Evolutionary conservation across 2,888 invertebrate species (phyloP), one percentile per base, ranked within the genome.

Genomic region (Lasius fuliginosus): DNA sequence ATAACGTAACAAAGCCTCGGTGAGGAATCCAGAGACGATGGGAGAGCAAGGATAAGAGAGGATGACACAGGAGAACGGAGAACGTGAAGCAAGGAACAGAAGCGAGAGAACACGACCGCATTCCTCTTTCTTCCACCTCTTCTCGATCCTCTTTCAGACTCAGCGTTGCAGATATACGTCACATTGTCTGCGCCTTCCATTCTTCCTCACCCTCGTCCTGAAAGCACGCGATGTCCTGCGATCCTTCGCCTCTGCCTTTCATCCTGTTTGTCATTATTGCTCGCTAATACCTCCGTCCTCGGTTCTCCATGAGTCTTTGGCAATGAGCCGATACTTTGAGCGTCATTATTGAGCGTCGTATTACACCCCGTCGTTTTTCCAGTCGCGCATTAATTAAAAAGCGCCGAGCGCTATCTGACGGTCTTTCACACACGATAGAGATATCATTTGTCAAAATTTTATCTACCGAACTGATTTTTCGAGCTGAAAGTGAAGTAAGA

Each of bases 1-100:
- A 94, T 94, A 94, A 93, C 92, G 91, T 88, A 91, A 93, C 93
- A 93, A 94, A 93, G 92, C 91, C 87, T 81, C 83, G 82, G 86
- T 81, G 82, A 83, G 77, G 84, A 71, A 75, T 69, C 82, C 56
- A 64, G 83, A 68, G 46, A 69, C 12, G 60, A 53, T 42, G 69
- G 33, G 58, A 9, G 53, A 36, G 75, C 56, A 56, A 73, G 46
- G 23, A 30, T 46, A 62, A 46, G 64, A 64, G 64, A 73, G 71
- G 46, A 74, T 74, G 12, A 58, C 85, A 74, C 82, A 74, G 77
- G 69, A 53, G 82, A 64, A 82, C 49, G 71, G 73, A 68, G 84
- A 58, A 64, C 64, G 73, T 30, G 76, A 81, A 36, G 76, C 64
- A 18, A 64, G 42, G 76, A 65, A 49, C 64, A 74, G 49, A 33